Percentiles rank a stretch among this genome's conserved stretches.
Evolutionary conservation across 2,888 invertebrate species (phyloP).

Genomic region (Andrena minutula): DNA sequence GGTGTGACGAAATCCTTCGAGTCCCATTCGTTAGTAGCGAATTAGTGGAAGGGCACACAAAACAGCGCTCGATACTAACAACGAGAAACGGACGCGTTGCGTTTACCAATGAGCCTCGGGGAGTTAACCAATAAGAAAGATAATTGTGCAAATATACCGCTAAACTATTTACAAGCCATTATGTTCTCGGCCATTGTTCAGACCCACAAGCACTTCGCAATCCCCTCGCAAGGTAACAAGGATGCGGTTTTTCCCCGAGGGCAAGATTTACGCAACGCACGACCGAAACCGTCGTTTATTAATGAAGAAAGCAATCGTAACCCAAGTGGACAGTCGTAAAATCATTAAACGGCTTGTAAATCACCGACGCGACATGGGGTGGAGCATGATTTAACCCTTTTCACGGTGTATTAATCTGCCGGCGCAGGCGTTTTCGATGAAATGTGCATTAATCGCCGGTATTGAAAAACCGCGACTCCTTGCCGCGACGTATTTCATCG

Average conservation of each 20-base stretch:
- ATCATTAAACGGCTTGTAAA: conserved; percentile 69
- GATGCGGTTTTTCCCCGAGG: conserved; percentile 34
- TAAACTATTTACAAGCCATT: no score
- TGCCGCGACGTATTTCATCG: conserved; percentile 54
- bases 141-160: no score
- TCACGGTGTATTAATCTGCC: conserved; percentile 67
- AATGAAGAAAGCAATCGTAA: conserved; percentile 67
- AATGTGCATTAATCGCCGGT: conserved; percentile 69
- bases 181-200: not conserved
- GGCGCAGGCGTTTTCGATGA: conserved; percentile 67
- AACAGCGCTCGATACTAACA: conserved; percentile 70
- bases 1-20: conserved; percentile 50
- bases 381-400: conserved; percentile 70
- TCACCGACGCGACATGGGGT: conserved; percentile 61
- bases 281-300: conserved; percentile 52
- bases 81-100: conserved; percentile 55
- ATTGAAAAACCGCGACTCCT: conserved; percentile 50
- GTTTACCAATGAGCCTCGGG: conserved; percentile 21
- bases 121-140: no score
- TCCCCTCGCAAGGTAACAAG: conserved; percentile 5
- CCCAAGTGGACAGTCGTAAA: conserved; percentile 67
- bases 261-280: conserved; percentile 44
- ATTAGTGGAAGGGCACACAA: conserved; percentile 67
- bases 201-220: not conserved
- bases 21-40: conserved; percentile 64